A percentile compares a stretch with the other conserved stretches of the same genome.
Evolutionary conservation across 2,888 invertebrate species (phyloP).

Genomic region (Ophioninae sp.): DNA sequence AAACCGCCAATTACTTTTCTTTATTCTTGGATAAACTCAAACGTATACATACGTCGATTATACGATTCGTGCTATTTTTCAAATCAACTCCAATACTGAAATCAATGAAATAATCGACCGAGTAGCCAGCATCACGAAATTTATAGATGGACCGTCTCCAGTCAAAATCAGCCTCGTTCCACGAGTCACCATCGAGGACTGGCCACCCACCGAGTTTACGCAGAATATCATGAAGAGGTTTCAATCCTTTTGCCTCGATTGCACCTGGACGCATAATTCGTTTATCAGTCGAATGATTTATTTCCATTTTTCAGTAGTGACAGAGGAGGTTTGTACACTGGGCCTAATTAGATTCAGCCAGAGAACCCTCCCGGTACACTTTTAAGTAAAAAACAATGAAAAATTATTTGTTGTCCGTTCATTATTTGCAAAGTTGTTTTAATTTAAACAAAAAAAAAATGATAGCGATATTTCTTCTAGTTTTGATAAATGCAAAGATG

Average conservation of each 20-base stretch:
- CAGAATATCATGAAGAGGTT: slow-evolving; percentile 88
- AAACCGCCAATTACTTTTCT: background rate
- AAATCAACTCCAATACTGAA: slow-evolving; percentile 94
- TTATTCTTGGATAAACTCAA: background rate
- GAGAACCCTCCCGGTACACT: background rate
- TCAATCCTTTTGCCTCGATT: slow-evolving; percentile 90
- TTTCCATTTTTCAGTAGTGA: background rate
- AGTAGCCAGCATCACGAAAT: slow-evolving; percentile 91
- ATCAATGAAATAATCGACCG: slow-evolving; percentile 94
- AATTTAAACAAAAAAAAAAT: too few relatives aligned
- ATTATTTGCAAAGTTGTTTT: too few relatives aligned
- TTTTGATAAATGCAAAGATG: too few relatives aligned
- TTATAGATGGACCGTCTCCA: slow-evolving; percentile 93
- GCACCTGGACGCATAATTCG: slow-evolving; percentile 83
- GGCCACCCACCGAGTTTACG: slow-evolving; percentile 96
- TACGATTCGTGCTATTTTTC: slow-evolving; percentile 92
- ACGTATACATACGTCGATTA: slow-evolving; percentile 89
- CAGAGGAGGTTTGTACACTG: background rate
- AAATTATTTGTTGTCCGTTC: too few relatives aligned
- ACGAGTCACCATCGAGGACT: slow-evolving; percentile 88
- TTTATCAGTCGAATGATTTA: background rate
- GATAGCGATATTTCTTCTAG: too few relatives aligned
- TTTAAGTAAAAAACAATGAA: background rate
- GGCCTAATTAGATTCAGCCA: background rate
- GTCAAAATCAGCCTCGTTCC: slow-evolving; percentile 88